Conservation (phyloP, 1,140 invertebrate species). For the Forficula auricularia region DNA sequence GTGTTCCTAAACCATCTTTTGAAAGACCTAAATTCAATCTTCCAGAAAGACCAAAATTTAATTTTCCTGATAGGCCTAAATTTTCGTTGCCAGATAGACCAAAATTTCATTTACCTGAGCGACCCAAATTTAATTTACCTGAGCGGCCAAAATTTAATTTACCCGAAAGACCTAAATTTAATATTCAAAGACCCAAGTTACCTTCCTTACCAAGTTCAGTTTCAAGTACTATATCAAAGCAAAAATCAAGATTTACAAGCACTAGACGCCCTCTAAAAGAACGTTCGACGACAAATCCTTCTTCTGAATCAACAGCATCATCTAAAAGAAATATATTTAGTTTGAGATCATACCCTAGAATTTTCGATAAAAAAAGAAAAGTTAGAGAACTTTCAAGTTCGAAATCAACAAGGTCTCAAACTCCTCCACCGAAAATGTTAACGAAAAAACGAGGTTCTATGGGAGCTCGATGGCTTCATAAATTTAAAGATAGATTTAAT, state of each 20-base stretch:
- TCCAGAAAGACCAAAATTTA: conserved; percentile 20
- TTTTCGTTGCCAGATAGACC: conserved; percentile 11
- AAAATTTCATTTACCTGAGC: conserved; percentile 22
- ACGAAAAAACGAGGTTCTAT: conserved; percentile 24
- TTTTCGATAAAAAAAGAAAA: conserved; percentile 43
- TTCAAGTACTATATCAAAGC: conserved; percentile 13
- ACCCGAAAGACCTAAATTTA: conserved; percentile 32
- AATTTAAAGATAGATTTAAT: conserved; percentile 25
- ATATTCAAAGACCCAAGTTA: conserved; percentile 15
- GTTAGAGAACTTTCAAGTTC: conserved; percentile 26
- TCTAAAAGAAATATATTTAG: conserved; percentile 40
- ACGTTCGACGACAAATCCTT: conserved; percentile 11
- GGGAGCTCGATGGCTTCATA: conserved; percentile 30
- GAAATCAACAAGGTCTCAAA: conserved; percentile 19
- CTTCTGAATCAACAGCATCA: conserved; percentile 28
- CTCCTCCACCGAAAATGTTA: conserved; percentile 23
- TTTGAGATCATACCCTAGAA: conserved; percentile 53
- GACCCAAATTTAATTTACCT: conserved; percentile 27
- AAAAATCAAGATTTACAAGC: conserved; percentile 30
- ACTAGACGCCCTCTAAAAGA: conserved; percentile 14
- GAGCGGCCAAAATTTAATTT: conserved; percentile 25
- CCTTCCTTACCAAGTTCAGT: background rate
- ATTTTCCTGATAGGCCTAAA: conserved; percentile 16
- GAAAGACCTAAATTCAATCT: conserved; percentile 19
- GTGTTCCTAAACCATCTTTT: conserved; percentile 21